A percentile compares a stretch with the other conserved stretches of the same genome.
phyloP scores from a whole-genome alignment of 2,797 vertebrate species.

The Xerus rutilus region DNA sequence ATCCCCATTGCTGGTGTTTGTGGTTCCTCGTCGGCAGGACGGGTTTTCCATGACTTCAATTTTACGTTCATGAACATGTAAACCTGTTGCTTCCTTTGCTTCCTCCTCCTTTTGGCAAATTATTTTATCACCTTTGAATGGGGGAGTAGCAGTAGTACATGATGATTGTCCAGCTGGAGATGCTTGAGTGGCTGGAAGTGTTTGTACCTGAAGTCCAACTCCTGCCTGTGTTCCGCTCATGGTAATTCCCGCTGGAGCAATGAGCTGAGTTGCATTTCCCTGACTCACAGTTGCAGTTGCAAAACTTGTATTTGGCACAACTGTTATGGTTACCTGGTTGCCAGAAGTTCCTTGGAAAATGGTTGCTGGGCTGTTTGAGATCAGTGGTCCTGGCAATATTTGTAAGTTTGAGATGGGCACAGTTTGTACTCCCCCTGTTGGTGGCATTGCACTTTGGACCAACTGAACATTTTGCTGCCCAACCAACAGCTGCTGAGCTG shows the following conservation, averaged over 20 bases:
- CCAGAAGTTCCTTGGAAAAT: constrained; percentile 96
- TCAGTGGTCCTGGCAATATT: constrained; percentile 95
- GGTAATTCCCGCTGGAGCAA: constrained; percentile 90
- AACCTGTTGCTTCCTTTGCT: constrained; percentile 98
- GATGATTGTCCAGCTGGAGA: constrained; percentile 90
- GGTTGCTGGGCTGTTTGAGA: constrained; percentile 95
- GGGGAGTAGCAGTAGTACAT: constrained; percentile 90
- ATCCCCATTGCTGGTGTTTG: constrained; percentile 97
- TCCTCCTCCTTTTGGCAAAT: constrained; percentile 99
- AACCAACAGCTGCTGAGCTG: constrained; percentile 94
- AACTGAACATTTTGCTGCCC: constrained; percentile 96
- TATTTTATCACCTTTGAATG: constrained; percentile 98
- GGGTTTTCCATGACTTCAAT: constrained; percentile 99
- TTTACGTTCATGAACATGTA: constrained; percentile 98
- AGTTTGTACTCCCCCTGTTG: constrained; percentile 93
- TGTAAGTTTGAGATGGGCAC: constrained; percentile 96
- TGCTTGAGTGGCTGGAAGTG: constrained; percentile 89
- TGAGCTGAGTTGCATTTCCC: constrained; percentile 92
- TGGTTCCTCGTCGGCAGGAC: constrained; percentile 93
- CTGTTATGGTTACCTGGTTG: constrained; percentile 98
- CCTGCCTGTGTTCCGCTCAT: constrained; percentile 91
- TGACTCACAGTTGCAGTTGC: constrained; percentile 95
- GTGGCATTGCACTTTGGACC: constrained; percentile 93
- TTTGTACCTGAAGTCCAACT: constrained; percentile 93
- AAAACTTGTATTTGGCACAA: constrained; percentile 99